Percentiles rank a stretch among this genome's conserved stretches.
phyloP scores from a whole-genome alignment of 2,888 invertebrate species.

The Drosophila hamatofila region DNA sequence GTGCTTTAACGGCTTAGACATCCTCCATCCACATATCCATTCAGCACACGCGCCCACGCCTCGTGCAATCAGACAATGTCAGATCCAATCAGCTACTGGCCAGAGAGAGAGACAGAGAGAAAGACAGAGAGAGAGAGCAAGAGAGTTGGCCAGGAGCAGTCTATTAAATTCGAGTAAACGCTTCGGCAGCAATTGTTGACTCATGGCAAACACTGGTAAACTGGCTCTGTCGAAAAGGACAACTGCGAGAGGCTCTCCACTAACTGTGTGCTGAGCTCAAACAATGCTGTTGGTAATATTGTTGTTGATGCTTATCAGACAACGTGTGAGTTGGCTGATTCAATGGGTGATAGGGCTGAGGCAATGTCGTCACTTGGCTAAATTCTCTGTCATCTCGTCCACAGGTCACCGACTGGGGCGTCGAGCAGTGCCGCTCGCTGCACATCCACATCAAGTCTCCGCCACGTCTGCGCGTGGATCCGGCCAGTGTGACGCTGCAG shows the following conservation, averaged over 20 bases:
- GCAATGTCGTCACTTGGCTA: not conserved
- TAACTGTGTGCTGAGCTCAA: conserved; percentile 12
- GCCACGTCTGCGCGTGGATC: conserved; percentile 88
- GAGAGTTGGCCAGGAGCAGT: conserved; percentile 16
- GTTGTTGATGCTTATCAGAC: conserved; percentile 32
- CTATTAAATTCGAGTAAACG: conserved; percentile 54
- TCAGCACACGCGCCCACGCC: conserved; percentile 3
- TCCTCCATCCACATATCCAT: conserved; percentile 15
- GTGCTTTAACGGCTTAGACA: conserved; percentile 26
- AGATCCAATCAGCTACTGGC: conserved; percentile 61
- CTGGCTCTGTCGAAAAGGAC: conserved; percentile 31
- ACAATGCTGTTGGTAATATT: conserved; percentile 23
- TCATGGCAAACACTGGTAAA: conserved; percentile 16
- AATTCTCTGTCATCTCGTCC: not conserved
- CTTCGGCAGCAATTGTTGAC: conserved; percentile 53
- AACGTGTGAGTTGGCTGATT: not conserved
- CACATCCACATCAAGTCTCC: conserved; percentile 87
- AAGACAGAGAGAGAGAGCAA: not conserved
- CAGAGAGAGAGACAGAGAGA: too few relatives aligned
- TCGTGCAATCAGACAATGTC: conserved; percentile 61
- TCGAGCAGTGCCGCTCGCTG: conserved; percentile 88
- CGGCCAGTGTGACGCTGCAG: conserved; percentile 89
- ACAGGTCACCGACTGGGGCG: conserved; percentile 89
- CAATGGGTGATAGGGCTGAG: not conserved
- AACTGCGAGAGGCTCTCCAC: conserved; percentile 1